Conservation (phyloP, 35 echinoderm and acorn worm species). For the Diadema setosum region DNA sequence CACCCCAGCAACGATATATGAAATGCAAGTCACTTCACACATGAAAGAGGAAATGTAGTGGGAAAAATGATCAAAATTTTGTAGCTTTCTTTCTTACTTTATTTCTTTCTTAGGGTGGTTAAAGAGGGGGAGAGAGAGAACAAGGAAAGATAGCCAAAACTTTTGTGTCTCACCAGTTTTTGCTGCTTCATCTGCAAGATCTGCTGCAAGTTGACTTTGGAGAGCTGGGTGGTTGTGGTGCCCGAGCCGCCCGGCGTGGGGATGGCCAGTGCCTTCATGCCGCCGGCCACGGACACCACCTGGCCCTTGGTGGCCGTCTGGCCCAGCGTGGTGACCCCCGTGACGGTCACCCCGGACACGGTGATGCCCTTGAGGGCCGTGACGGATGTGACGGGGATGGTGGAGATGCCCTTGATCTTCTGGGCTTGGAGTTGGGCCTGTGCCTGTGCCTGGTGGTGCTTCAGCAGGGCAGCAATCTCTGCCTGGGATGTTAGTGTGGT, state of each 20-base stretch:
- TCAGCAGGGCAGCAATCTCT: conserved; percentile 60
- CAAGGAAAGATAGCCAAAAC: no score
- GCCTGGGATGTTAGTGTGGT: conserved; percentile 1
- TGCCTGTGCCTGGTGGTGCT: conserved; percentile 43
- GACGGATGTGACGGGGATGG: conserved; percentile 13
- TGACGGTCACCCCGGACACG: conserved; percentile 46
- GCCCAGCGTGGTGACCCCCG: neutral
- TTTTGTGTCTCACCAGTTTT: neutral
- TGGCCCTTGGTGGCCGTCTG: conserved; percentile 24
- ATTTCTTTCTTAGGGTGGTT: no score
- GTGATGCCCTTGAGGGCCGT: conserved; percentile 37
- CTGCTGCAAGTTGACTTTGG: conserved; percentile 82
- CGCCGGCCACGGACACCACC: conserved; percentile 48
- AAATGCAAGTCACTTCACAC: no score
- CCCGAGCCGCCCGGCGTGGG: conserved; percentile 44
- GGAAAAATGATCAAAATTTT: no score
- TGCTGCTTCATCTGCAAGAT: conserved; percentile 79
- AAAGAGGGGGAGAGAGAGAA: no score
- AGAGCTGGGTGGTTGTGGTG: conserved; percentile 6
- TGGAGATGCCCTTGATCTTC: conserved; percentile 47
- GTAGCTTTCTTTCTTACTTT: no score
- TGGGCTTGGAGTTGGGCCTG: conserved; percentile 41
- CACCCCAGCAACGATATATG: no score
- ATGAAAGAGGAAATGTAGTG: no score
- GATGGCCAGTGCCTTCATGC: conserved; percentile 75